phyloP scores from a whole-genome alignment of 2,888 invertebrate genomes.

The Patella caerulea region DNA sequence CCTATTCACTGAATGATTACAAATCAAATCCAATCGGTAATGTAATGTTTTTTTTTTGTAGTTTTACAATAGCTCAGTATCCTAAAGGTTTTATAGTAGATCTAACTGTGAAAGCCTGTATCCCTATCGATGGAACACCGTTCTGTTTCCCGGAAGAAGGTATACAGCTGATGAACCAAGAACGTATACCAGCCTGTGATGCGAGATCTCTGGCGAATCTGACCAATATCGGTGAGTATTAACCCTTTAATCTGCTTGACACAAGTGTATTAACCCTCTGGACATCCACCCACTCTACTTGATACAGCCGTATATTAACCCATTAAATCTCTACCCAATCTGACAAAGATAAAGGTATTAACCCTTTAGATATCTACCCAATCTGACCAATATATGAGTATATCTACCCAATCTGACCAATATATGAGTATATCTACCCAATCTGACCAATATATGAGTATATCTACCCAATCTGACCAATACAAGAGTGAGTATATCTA shows the following conservation, averaged over 20 bases:
- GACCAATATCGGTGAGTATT: conserved; percentile 9
- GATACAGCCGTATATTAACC: background rate
- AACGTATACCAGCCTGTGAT: conserved; percentile 25
- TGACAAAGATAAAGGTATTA: no score
- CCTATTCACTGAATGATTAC: background rate
- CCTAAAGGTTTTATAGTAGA: conserved; percentile 11
- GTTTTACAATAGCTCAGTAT: conserved; percentile 7
- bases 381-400: no score
- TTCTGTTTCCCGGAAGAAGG: conserved; percentile 15
- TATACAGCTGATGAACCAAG: conserved; percentile 17
- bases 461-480: no score
- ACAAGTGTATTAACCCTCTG: background rate
- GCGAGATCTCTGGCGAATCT: conserved; percentile 18
- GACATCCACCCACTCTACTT: background rate
- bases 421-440: no score
- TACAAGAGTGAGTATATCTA: no score
- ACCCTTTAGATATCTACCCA: no score
- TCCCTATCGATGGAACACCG: conserved; percentile 12
- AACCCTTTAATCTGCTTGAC: background rate
- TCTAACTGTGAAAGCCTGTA: conserved; percentile 17
- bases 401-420: no score
- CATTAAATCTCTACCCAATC: no score
- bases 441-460: no score
- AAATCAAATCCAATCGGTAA: background rate
- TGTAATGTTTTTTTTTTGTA: background rate